Conservation (phyloP, 2,113 vertebrate genomes). For the Neolamprologus tretocephalus region DNA sequence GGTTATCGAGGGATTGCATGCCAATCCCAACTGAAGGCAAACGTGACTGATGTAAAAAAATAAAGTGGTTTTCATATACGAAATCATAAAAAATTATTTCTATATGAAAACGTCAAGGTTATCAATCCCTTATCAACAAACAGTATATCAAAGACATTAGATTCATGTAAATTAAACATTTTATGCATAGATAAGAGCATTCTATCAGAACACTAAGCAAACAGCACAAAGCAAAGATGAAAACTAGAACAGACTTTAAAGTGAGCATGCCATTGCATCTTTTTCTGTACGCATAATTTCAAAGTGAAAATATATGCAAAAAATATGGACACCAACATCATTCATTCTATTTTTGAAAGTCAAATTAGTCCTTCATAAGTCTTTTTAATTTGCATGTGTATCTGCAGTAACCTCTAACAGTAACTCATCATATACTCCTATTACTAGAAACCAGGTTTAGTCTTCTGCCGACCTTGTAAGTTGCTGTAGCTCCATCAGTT, state of each 20-base stretch:
- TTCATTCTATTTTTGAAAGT: slow-evolving; percentile 14
- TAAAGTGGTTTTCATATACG: not conserved
- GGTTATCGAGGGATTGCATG: not conserved
- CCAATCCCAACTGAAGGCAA: not conserved
- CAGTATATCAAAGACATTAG: not conserved
- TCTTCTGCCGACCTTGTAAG: not conserved
- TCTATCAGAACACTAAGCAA: not conserved
- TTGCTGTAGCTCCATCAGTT: not conserved
- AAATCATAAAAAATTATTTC: not conserved
- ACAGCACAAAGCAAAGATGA: not conserved
- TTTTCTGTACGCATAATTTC: not conserved
- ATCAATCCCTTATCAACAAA: not conserved
- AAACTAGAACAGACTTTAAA: not conserved
- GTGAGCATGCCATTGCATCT: not conserved
- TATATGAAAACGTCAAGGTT: not conserved
- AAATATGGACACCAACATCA: not conserved
- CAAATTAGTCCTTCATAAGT: not conserved
- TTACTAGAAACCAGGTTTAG: not conserved
- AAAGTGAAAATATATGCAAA: not conserved
- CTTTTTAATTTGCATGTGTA: not conserved
- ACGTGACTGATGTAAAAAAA: not conserved
- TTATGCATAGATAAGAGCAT: not conserved
- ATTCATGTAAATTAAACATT: not conserved
- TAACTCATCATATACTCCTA: not conserved
- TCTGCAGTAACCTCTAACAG: not conserved